These are phyloP conservation scores for Amblyjoppa fuscipennis DNA, from an alignment of 2,888 invertebrate species.

Conservation along the genomic window DNA sequence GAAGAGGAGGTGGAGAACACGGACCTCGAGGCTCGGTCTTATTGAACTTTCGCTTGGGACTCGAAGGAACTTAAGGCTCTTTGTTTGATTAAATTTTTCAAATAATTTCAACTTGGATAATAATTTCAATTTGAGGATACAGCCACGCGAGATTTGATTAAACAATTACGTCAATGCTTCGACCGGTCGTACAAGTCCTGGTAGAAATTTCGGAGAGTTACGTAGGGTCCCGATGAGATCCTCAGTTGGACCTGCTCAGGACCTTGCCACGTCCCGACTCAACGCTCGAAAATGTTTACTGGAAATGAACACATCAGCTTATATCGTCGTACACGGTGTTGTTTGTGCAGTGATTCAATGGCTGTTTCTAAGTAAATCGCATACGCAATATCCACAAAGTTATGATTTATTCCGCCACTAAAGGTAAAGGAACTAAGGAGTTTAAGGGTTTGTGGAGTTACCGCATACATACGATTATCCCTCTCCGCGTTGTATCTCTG, in stretches of 20 bases:
- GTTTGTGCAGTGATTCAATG: background rate
- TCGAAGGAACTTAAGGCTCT: background rate
- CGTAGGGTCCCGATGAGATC: background rate
- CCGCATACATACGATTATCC: slow-evolving; percentile 6
- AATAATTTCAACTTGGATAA: background rate
- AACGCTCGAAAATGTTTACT: background rate
- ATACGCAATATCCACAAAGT: background rate
- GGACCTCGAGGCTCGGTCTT: slow-evolving; percentile 4
- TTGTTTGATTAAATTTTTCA: background rate
- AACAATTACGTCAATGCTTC: background rate
- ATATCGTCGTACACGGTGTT: background rate
- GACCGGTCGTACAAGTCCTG: too few species aligned
- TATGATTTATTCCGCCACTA: background rate
- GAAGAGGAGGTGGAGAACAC: background rate
- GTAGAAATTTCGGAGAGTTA: background rate
- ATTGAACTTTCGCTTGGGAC: background rate
- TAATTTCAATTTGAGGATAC: background rate
- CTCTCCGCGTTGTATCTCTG: slow-evolving; percentile 21
- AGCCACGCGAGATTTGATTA: background rate
- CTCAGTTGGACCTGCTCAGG: background rate
- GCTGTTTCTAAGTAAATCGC: background rate
- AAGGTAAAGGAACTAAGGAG: background rate
- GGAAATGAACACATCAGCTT: background rate
- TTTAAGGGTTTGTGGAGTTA: background rate
- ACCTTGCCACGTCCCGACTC: too few species aligned